Base-by-base conservation (phyloP, 35 echinoderm and acorn worm genomes). In the Strongylocentrotus purpuratus region DNA sequence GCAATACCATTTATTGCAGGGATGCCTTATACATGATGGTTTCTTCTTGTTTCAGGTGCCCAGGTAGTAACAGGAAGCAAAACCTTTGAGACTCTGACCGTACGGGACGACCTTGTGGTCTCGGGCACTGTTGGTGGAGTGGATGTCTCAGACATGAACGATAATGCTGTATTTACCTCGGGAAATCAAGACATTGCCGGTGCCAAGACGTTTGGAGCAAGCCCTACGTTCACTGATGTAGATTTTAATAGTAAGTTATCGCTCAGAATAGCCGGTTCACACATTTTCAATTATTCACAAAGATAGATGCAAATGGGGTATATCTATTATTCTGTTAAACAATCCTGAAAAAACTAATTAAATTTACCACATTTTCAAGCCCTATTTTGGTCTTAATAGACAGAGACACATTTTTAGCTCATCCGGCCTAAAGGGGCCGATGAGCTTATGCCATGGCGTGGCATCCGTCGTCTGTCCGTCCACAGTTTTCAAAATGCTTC, bases 51-150 rank as follows among this genome's bases (percentile, higher is more conserved):
- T 89, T 31, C 87, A 93, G 91, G 91, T 48, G 91, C 31, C 4
- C 91, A 93, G 91, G 46, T 17, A 93, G 91, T 93, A 25, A 32
- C 91, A 93, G 91, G 46, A 58, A 47, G 46, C 11, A 93, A 93
- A 93, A 58, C 48, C 46, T 93, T 93, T 93, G 91, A 58, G 11
- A 58, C 91, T 7, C 48, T 93, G 45, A 93, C 91, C 17, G 2
- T 93, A 11, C 17, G 58, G 13, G 91, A 93, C 48, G 32, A 93
- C 91, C 91, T 93, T 55, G 91, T 93, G 22, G 46, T 93, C 48
- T 22, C 91, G 0, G 91, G 91, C 13, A 93, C 91, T 1, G 31
- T 93, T 13, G 46, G 46, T 12, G 31, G 11, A 14, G 91, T 93
- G n/a, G 91, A 93, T 31, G 91, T 93, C 17, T 93, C 46, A 17